A percentile compares a stretch with the other conserved stretches of the same genome.
Conservation (phyloP, 1,140 invertebrate species). For the Wiebesia pumilae region DNA sequence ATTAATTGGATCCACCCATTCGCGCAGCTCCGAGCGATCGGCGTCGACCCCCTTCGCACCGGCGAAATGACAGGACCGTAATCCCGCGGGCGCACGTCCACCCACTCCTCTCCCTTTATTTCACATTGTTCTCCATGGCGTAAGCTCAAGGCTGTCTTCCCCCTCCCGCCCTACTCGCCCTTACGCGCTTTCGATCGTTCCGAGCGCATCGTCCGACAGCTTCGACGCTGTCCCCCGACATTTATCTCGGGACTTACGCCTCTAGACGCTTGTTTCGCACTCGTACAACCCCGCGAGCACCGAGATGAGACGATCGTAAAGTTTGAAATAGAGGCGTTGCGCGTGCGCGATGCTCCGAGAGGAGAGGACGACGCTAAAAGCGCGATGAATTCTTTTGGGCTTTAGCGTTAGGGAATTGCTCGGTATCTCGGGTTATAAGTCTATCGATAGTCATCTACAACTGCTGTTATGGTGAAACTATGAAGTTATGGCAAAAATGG, state of each 20-base stretch:
- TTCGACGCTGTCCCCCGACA: slow-evolving; percentile 34
- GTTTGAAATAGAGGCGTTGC: slow-evolving; percentile 46
- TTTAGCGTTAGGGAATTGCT: no score
- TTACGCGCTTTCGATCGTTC: no score
- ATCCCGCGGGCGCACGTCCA: slow-evolving; percentile 56
- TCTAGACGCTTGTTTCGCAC: slow-evolving; percentile 7
- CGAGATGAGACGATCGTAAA: slow-evolving; percentile 48
- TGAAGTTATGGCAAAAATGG: neutral
- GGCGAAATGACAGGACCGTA: slow-evolving; percentile 57
- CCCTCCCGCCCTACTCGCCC: no score
- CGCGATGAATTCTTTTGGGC: neutral
- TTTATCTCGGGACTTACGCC: slow-evolving; percentile 48
- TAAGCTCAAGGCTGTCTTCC: neutral
- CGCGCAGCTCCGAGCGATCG: neutral
- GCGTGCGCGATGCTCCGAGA: neutral
- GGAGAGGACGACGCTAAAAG: neutral
- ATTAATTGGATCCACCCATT: slow-evolving; percentile 50
- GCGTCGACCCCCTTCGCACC: slow-evolving; percentile 19
- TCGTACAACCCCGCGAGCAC: slow-evolving; percentile 21
- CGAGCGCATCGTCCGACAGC: no score
- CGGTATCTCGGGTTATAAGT: neutral
- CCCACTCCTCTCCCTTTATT: slow-evolving; percentile 53
- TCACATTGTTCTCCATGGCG: slow-evolving; percentile 26
- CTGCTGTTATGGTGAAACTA: neutral
- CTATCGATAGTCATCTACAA: slow-evolving; percentile 18